These are phyloP conservation scores for Cettia cetti DNA, from an alignment of 2,113 vertebrate species.

Conservation along the genomic window DNA sequence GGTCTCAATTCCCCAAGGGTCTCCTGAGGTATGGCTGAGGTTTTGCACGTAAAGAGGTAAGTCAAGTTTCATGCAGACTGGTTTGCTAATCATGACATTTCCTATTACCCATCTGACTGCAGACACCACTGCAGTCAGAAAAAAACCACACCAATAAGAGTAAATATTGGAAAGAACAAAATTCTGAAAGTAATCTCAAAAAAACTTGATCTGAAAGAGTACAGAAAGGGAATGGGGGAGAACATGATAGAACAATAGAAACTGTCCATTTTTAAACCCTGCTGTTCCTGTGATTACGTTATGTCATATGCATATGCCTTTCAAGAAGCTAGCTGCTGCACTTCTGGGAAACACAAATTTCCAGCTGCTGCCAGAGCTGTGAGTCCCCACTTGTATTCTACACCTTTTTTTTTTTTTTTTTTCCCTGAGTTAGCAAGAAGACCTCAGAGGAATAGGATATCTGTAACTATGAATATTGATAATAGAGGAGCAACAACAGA, in stretches of 20 bases:
- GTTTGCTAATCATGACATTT: background rate
- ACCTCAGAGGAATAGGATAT: background rate
- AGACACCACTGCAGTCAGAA: background rate
- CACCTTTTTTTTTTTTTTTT: background rate
- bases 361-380: background rate
- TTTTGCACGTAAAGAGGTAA: background rate
- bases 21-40: background rate
- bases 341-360: background rate
- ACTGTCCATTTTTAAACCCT: background rate
- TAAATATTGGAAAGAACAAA: background rate
- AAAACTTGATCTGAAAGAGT: background rate
- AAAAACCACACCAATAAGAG: background rate
- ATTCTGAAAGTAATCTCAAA: background rate
- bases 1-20: background rate
- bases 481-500: background rate
- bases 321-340: background rate
- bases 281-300: background rate
- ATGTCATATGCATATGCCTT: background rate
- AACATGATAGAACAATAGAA: accelerated
- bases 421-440: background rate
- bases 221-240: background rate
- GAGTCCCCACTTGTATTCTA: background rate
- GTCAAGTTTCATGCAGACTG: background rate
- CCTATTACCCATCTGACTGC: background rate
- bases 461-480: background rate